Conservation (phyloP, 2,888 invertebrate species). For the Augochlorella aurata region DNA sequence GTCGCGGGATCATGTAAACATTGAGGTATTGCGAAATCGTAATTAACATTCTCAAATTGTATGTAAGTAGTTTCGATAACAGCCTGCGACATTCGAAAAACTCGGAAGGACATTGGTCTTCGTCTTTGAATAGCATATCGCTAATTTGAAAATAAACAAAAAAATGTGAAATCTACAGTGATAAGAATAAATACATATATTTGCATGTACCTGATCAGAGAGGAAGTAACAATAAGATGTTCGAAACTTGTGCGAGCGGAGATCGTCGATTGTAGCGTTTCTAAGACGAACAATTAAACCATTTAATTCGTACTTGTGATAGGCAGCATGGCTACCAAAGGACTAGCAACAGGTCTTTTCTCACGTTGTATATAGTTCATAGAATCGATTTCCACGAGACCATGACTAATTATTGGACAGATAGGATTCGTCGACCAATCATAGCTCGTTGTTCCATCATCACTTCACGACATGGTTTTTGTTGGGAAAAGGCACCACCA, state of each 20-base stretch:
- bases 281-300: constrained; percentile 15
- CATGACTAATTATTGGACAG: constrained; percentile 37
- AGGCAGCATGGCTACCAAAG: constrained; percentile 41
- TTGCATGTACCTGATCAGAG: constrained; percentile 37
- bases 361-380: constrained; percentile 10
- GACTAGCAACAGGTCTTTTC: constrained; percentile 55
- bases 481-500: constrained; percentile 19
- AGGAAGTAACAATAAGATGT: constrained; percentile 4
- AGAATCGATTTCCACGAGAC: constrained; percentile 22
- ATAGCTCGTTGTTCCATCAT: background rate
- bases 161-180: constrained; percentile 4
- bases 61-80: background rate
- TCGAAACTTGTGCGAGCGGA: background rate
- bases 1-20: background rate
- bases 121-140: background rate
- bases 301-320: constrained; percentile 17
- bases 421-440: constrained; percentile 43
- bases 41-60: background rate
- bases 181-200: constrained; percentile 5
- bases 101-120: constrained; percentile 21
- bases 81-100: constrained; percentile 11
- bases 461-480: constrained; percentile 6
- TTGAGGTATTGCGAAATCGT: background rate
- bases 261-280: constrained; percentile 21
- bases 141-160: constrained; percentile 14